phyloP scores from a whole-genome alignment of 2,113 vertebrate species.

The Hippopotamus amphibius region DNA sequence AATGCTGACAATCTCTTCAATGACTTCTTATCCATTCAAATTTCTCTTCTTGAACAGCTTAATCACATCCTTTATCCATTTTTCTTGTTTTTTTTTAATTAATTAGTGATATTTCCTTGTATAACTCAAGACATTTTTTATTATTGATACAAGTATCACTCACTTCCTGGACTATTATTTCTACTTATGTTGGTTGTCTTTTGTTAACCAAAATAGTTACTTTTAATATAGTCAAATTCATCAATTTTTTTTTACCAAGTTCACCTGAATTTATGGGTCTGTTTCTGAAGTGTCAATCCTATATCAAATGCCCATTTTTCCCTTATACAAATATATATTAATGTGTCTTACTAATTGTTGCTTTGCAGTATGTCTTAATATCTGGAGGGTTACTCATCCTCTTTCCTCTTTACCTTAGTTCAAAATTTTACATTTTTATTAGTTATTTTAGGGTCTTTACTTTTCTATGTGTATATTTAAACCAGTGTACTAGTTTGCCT shows the following conservation, averaged over 20 bases:
- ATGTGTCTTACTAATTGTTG: not conserved
- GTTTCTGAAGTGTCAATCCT: not conserved
- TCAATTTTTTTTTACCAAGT: not conserved
- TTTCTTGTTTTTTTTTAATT: not conserved
- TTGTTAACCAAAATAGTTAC: not conserved
- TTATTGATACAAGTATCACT: not conserved
- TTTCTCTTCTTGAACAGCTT: not conserved
- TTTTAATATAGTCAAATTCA: not conserved
- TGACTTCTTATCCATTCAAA: not conserved
- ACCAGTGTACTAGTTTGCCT: not conserved
- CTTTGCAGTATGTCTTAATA: not conserved
- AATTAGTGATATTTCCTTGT: not conserved
- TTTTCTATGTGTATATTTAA: not conserved
- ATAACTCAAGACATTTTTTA: not conserved
- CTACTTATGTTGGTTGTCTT: not conserved
- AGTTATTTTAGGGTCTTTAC: not conserved
- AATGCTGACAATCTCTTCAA: not conserved
- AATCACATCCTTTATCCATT: not conserved
- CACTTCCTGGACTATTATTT: not conserved
- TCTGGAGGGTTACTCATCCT: not conserved
- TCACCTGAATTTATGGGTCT: not conserved
- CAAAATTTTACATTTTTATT: slow-evolving; percentile 6
- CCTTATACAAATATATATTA: not conserved
- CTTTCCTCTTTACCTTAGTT: not conserved
- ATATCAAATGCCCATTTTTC: not conserved